These are phyloP conservation scores for Willisornis vidua DNA, from an alignment of 2,113 vertebrate genomes.

Conservation along the genomic window DNA sequence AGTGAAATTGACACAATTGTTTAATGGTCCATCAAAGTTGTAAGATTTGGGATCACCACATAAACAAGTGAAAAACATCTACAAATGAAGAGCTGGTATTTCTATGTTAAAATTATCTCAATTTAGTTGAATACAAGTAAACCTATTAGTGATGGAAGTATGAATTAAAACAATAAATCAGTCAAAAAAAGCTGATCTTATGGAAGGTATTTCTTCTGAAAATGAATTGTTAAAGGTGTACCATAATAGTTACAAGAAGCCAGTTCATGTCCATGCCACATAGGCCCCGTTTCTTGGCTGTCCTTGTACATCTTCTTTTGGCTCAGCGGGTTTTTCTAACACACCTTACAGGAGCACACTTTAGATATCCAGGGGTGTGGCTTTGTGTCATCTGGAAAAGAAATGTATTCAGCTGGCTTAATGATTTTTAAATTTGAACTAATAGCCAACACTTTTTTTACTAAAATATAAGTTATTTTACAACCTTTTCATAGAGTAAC, in stretches of 20 bases:
- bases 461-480: neutral
- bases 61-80: neutral
- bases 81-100: neutral
- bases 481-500: neutral
- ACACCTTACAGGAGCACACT: slow-evolving; percentile 80
- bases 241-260: neutral
- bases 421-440: neutral
- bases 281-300: neutral
- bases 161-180: neutral
- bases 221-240: neutral
- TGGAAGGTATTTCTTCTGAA: neutral
- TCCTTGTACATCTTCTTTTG: neutral
- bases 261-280: neutral
- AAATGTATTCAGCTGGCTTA: neutral
- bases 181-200: neutral
- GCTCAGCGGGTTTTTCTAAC: slow-evolving; percentile 38
- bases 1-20: neutral
- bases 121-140: neutral
- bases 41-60: neutral
- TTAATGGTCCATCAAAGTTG: neutral
- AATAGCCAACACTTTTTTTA: neutral
- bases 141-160: neutral
- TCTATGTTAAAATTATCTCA: neutral
- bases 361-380: slow-evolving; percentile 76
- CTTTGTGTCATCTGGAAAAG: slow-evolving; percentile 71